Conservation (phyloP, 1,140 invertebrate genomes). For the Atta colombica region DNA sequence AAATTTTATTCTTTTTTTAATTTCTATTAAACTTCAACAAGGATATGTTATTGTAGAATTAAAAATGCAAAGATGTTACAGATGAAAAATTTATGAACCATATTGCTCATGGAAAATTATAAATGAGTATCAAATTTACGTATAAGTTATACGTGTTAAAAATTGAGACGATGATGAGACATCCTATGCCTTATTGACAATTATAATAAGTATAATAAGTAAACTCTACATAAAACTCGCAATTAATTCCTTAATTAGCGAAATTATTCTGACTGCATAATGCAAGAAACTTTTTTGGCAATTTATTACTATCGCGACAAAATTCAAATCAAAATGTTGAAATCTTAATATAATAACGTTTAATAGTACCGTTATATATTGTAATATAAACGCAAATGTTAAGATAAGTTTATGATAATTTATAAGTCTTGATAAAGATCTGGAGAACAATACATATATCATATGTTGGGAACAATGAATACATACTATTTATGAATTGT, state of each 20-base stretch:
- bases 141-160: background rate
- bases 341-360: background rate
- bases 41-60: background rate
- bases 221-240: constrained; percentile 8
- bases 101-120: background rate
- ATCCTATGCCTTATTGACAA: constrained; percentile 4
- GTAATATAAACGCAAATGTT: background rate
- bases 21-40: background rate
- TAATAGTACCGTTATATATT: background rate
- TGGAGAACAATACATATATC: no score
- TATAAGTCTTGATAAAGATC: background rate
- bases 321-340: background rate
- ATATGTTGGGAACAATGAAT: background rate
- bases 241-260: background rate
- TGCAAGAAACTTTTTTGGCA: background rate
- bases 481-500: constrained; percentile 18
- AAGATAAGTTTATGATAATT: background rate
- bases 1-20: background rate
- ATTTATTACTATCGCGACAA: background rate
- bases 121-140: background rate
- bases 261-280: constrained; percentile 4
- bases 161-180: background rate
- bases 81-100: background rate
- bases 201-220: background rate
- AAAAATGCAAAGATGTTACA: background rate